phyloP scores from a whole-genome alignment of 23 tunicate genomes.

The Trididemnum clinides region DNA sequence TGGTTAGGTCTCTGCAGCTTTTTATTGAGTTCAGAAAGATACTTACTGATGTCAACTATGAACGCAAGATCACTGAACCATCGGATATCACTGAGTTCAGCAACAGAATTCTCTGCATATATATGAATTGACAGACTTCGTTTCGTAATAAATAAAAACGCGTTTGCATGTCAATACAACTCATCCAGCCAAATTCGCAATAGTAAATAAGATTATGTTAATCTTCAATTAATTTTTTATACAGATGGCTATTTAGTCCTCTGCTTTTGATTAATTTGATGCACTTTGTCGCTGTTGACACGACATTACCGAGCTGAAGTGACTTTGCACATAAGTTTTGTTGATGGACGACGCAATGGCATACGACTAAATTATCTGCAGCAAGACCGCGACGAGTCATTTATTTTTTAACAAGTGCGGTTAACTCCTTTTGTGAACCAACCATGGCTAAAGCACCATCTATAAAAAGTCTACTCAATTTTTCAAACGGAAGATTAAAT shows the following conservation, averaged over 20 bases:
- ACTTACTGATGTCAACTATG: constrained; percentile 47
- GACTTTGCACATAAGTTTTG: constrained; percentile 56
- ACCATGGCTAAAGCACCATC: too few species aligned
- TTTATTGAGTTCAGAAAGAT: constrained; percentile 24
- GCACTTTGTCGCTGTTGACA: constrained; percentile 42
- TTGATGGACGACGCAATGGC: constrained; percentile 40
- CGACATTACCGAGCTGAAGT: constrained; percentile 50
- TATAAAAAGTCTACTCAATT: too few species aligned
- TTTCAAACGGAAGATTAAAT: too few species aligned
- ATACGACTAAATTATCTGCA: constrained; percentile 23
- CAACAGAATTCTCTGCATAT: constrained; percentile 22
- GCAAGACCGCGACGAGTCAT: constrained; percentile 52
- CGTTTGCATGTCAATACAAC: constrained; percentile 43
- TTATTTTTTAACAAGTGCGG: too few species aligned
- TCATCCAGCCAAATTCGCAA: constrained; percentile 47
- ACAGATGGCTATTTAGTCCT: constrained; percentile 53
- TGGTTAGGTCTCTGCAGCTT: constrained; percentile 48
- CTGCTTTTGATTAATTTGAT: constrained; percentile 67
- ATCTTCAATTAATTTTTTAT: constrained; percentile 50
- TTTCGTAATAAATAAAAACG: constrained; percentile 41
- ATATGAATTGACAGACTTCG: constrained; percentile 11
- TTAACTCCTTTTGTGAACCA: too few species aligned
- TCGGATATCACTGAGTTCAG: constrained; percentile 30
- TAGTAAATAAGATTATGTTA: constrained; percentile 31
- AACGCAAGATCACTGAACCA: constrained; percentile 59